Percentiles rank a stretch among this genome's conserved stretches.
Evolutionary conservation across 2,888 invertebrate genomes (phyloP).

Genomic region (Sminthurinus aureus): DNA sequence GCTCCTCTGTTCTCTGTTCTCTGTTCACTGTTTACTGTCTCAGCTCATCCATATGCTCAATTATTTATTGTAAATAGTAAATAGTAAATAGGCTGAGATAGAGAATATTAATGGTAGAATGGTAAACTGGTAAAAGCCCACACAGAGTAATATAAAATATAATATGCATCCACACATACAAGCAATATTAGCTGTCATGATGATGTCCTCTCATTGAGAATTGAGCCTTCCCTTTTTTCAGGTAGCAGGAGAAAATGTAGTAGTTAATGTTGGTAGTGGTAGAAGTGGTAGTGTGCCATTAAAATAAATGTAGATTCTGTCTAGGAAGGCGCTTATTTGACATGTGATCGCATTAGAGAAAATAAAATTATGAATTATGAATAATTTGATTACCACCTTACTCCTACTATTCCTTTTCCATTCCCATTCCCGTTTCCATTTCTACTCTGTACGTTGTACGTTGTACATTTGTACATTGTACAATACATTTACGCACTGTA

Average conservation of each 20-base stretch:
- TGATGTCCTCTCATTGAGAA: not conserved
- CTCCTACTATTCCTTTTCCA: not conserved
- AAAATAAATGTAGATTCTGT: conserved; percentile 20
- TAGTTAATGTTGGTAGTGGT: not conserved
- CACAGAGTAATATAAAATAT: not conserved
- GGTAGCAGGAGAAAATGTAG: not conserved
- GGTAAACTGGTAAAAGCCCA: too few relatives aligned
- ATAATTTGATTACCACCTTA: conserved; percentile 13
- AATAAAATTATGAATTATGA: conserved; percentile 18
- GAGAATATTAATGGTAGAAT: not conserved
- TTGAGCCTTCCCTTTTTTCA: not conserved
- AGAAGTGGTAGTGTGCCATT: not conserved
- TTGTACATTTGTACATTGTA: too few relatives aligned
- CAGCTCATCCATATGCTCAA: not conserved
- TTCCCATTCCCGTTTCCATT: too few relatives aligned
- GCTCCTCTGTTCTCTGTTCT: too few relatives aligned
- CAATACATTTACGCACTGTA: too few relatives aligned
- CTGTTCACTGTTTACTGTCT: too few relatives aligned
- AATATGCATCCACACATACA: too few relatives aligned
- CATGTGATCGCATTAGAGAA: conserved; percentile 10
- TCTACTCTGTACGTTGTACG: too few relatives aligned
- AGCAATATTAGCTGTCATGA: not conserved
- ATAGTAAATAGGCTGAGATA: too few relatives aligned
- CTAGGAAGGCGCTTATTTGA: conserved; percentile 18
- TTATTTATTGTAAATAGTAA: not conserved